These are phyloP conservation scores for Acrocephalus scirpaceus DNA, from an alignment of 2,797 vertebrate genomes.

Conservation along the genomic window DNA sequence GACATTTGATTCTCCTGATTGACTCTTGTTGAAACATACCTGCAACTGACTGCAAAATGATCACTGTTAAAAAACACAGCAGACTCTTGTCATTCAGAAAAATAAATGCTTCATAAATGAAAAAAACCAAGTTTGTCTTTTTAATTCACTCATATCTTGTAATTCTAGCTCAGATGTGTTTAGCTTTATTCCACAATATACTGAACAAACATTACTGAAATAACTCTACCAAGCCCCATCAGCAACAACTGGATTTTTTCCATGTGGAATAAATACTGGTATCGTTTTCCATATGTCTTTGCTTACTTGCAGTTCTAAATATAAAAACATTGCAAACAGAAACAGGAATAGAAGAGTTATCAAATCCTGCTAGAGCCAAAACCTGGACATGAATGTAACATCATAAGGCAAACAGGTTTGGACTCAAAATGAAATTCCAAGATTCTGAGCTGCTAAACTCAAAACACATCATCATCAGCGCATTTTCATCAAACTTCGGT, in stretches of 20 bases:
- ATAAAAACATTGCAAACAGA: background rate
- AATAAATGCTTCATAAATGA: background rate
- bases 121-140: background rate
- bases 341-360: background rate
- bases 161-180: background rate
- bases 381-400: background rate
- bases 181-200: background rate
- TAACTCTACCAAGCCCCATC: background rate
- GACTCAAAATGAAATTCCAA: background rate
- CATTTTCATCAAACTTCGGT: background rate
- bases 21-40: background rate
- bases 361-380: background rate
- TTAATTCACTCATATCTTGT: background rate
- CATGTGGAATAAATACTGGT: slow-evolving; percentile 10
- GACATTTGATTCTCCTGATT: background rate
- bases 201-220: slow-evolving; percentile 1
- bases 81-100: background rate
- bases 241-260: slow-evolving; percentile 5
- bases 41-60: background rate
- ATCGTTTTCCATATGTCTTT: slow-evolving; percentile 25
- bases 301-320: slow-evolving; percentile 38
- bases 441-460: background rate
- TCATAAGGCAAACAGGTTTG: background rate
- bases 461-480: background rate
- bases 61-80: background rate